These are phyloP conservation scores for Hypotaenidia okinawae DNA, from an alignment of 2,797 vertebrate genomes.

Conservation along the genomic window DNA sequence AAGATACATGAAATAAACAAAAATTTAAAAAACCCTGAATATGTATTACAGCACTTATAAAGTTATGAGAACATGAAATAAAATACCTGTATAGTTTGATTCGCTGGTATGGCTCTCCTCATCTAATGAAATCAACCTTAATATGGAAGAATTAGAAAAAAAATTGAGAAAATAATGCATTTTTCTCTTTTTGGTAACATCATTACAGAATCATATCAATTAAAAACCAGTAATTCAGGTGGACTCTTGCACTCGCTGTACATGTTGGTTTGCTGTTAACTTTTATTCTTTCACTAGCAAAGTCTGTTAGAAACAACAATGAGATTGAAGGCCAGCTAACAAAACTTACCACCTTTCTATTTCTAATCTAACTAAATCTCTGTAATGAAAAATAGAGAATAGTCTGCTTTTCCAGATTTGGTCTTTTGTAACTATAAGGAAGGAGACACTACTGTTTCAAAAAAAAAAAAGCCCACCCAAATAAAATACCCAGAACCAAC, in stretches of 20 bases:
- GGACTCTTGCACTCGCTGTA: not conserved
- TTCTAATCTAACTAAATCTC: not conserved
- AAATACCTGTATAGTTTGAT: constrained; percentile 80
- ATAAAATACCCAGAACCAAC: not conserved
- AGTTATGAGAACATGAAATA: constrained; percentile 7
- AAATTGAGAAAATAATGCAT: not conserved
- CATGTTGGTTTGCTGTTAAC: not conserved
- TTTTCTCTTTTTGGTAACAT: not conserved
- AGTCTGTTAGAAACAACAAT: not conserved
- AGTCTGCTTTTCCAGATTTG: not conserved
- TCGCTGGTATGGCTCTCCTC: constrained; percentile 80
- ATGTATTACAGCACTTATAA: not conserved
- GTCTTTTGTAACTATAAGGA: not conserved
- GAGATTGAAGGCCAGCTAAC: not conserved
- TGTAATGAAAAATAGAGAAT: not conserved
- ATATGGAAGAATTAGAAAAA: constrained; percentile 55
- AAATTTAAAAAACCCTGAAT: not conserved
- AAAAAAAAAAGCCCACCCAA: not conserved
- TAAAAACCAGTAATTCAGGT: not conserved
- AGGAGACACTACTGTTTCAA: not conserved
- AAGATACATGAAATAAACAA: not conserved
- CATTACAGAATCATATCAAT: not conserved
- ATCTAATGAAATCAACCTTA: constrained; percentile 89
- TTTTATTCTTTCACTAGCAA: not conserved
- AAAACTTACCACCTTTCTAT: not conserved